phyloP scores from a whole-genome alignment of 2,797 vertebrate genomes.

The Rousettus madagascariensis region DNA sequence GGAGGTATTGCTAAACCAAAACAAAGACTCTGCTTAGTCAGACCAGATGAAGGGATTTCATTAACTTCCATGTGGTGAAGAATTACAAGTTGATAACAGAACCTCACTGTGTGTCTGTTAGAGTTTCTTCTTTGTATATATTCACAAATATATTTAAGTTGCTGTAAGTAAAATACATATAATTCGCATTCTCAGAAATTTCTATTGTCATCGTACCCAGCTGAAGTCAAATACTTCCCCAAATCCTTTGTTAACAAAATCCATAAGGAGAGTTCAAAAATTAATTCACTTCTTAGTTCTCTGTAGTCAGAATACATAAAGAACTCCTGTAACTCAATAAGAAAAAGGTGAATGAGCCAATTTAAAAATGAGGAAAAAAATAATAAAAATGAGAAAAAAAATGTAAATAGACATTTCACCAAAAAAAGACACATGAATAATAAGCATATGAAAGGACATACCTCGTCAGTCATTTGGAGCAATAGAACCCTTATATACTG shows the following conservation, averaged over 20 bases:
- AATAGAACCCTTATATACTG: not conserved
- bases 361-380: not conserved
- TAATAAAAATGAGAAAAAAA: not conserved
- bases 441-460: not conserved
- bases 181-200: not conserved
- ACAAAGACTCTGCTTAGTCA: not conserved
- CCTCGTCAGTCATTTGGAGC: not conserved
- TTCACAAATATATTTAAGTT: not conserved
- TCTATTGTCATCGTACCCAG: not conserved
- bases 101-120: not conserved
- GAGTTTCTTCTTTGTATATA: not conserved
- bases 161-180: not conserved
- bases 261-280: not conserved
- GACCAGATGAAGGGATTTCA: not conserved
- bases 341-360: not conserved
- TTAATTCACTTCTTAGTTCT: not conserved
- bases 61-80: conserved; percentile 20
- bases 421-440: conserved; percentile 16
- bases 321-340: not conserved
- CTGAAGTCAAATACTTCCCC: not conserved
- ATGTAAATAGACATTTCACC: not conserved
- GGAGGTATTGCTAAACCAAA: not conserved
- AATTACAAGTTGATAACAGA: not conserved
- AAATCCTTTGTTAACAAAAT: conserved; percentile 6
- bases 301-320: not conserved